Conservation (phyloP, 2,113 vertebrate species). For the Pomatostomus ruficeps region DNA sequence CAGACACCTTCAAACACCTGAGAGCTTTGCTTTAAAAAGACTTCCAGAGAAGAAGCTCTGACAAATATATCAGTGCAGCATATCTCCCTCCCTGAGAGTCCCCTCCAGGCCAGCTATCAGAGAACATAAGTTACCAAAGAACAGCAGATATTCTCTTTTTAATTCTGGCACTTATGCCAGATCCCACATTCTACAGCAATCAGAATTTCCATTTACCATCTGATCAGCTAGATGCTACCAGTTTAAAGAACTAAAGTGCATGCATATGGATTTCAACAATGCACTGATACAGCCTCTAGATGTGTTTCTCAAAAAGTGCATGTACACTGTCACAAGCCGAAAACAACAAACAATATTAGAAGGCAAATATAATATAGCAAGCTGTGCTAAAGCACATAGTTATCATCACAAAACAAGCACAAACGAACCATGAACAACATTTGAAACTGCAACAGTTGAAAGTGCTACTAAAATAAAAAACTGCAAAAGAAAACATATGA, state of each 20-base stretch:
- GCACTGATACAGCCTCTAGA: neutral
- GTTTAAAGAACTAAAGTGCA: neutral
- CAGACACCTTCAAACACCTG: neutral
- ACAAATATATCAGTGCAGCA: neutral
- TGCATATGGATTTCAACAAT: neutral
- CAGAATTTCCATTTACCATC: neutral
- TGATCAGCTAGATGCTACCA: neutral
- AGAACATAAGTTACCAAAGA: neutral
- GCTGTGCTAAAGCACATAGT: neutral
- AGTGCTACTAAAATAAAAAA: neutral
- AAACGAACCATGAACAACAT: neutral
- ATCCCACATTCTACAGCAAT: neutral
- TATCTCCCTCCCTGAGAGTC: neutral
- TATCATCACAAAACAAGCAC: neutral
- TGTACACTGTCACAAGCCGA: neutral
- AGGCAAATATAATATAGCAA: neutral
- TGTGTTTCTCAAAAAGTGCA: neutral
- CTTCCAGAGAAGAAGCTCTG: neutral
- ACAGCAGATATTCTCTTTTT: neutral
- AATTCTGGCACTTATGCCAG: neutral
- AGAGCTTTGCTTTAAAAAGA: neutral
- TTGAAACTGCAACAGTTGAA: neutral
- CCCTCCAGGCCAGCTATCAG: neutral
- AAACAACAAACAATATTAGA: neutral
- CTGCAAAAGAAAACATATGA: neutral